Base-by-base conservation (phyloP, 2,113 vertebrate species). In the Amblyopsis rosae region DNA sequence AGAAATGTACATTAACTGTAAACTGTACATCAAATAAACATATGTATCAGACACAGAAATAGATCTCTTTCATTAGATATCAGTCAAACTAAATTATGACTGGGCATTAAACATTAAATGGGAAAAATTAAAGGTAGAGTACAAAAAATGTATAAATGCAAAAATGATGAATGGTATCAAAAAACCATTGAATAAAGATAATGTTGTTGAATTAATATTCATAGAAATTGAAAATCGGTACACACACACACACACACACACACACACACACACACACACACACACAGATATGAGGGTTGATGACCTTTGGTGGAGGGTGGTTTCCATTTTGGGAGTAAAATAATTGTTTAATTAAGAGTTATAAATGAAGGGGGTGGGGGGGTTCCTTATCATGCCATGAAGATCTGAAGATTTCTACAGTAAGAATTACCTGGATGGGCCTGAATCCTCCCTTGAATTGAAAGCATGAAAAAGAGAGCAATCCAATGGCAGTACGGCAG, bases 381-480 rank as follows among this genome's bases (percentile, higher is more conserved):
- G 73, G 56, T 12, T 75, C 76, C 72, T 75, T 72, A 56, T 88
- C 87, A 91, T 92, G 91, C 88, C 90, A 93, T 93, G 91, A 89
- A 90, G 80, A 66, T 86, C 76, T 75, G 80, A 59, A 76, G 83
- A 81, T 70, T 82, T 66, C 60, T 63, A 26, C 26, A 26, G 2
- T 26, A 67, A 75, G 66, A 69, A 83, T 93, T 94, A 94, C 93
- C 92, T 93, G 92, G 79, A 94, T 92, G 67, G 97, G 96, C 94
- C 97, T 96, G 97, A 99, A 99, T 98, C 97, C 97, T 99, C 97
- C 96, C 97, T 98, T 96, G 94, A 95, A 90, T 92, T 91, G 96
- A 85, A 95, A 96, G 95, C 95, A 94, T 94, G 93, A 96, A 94
- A 98, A 90, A 97, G 94, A 97, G 91, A 97, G 94, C 96, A 96